Base-by-base conservation (phyloP, 2,113 vertebrate species). In the Oryzias javanicus region DNA sequence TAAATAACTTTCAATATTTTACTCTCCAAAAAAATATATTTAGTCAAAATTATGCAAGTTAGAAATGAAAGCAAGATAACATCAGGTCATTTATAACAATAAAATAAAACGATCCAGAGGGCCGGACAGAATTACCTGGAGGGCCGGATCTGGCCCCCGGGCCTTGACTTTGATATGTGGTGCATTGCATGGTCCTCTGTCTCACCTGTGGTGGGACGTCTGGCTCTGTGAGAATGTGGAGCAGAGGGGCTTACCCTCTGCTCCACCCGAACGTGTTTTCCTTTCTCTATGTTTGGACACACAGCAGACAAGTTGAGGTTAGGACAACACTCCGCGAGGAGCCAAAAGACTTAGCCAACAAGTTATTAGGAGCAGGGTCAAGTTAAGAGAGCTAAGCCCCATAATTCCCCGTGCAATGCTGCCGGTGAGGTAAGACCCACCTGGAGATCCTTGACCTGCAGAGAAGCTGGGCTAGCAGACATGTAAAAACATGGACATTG, bases 311-410 rank as follows among this genome's bases (percentile, higher is more conserved):
- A 81, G 78, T 78, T 80, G 86, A 90, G 89, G 86, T 90, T 90
- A 91, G 84, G 72, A 90, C 82, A 90, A 90, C 88, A 89, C 82
- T 83, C 72, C 35, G 7, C 58, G 42, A 84, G 87, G 89, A 91
- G 86, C 86, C 86, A 78, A 80, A 83, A 72, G 85, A 89, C 86
- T 91, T 89, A 89, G 56, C 82, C 80, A 77, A 90, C 90, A 89
- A 89, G 89, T 87, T 84, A 91, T 90, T 90, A 90, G 88, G 84
- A 89, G 81, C 55, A 42, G 80, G 89, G 88, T 90, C 89, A 91
- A 87, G 88, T 89, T 89, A 82, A 89, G 74, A 88, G 78, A 89
- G 82, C 84, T 91, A 88, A 91, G 85, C 86, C 76, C 74, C 50
- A 64, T 90, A 89, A 90, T 89, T 87, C 88, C 76, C 55, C 35